Percentiles rank a stretch among this genome's conserved stretches.
phyloP scores from a whole-genome alignment of 1,140 invertebrate genomes.

The Heliconius congener region DNA sequence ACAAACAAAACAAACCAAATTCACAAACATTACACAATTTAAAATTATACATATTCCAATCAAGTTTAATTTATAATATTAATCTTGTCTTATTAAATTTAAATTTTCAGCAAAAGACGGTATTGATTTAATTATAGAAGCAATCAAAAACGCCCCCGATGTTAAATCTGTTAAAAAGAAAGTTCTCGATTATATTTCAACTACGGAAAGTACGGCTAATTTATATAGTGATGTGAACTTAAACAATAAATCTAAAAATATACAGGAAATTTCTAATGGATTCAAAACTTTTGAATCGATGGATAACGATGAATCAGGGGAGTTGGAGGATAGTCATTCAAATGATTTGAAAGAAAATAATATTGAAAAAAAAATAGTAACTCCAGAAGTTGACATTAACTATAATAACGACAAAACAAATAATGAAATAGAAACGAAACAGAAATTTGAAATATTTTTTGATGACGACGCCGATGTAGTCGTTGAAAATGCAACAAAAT shows the following conservation, averaged over 20 bases:
- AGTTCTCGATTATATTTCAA: conserved; percentile 24
- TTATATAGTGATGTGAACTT: not conserved
- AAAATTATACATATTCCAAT: too few species aligned
- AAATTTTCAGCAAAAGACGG: conserved; percentile 60
- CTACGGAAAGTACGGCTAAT: not conserved
- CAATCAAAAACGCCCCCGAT: conserved; percentile 67
- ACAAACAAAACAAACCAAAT: too few species aligned
- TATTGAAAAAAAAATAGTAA: not conserved
- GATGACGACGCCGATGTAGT: conserved; percentile 29
- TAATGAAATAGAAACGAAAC: not conserved
- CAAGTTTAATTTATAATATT: too few species aligned
- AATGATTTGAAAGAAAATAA: not conserved
- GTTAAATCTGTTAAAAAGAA: conserved; percentile 55
- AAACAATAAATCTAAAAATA: not conserved
- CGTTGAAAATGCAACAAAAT: conserved; percentile 13
- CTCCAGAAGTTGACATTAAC: not conserved
- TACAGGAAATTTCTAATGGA: not conserved
- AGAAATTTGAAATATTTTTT: conserved; percentile 29
- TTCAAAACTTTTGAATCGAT: conserved; percentile 31
- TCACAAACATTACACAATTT: too few species aligned
- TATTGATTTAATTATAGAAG: conserved; percentile 67
- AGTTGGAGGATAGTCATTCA: not conserved
- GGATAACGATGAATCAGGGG: conserved; percentile 21
- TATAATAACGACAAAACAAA: not conserved
- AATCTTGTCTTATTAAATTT: not conserved